phyloP scores from a whole-genome alignment of 2,797 vertebrate genomes.

The Protosalanx chinensis region DNA sequence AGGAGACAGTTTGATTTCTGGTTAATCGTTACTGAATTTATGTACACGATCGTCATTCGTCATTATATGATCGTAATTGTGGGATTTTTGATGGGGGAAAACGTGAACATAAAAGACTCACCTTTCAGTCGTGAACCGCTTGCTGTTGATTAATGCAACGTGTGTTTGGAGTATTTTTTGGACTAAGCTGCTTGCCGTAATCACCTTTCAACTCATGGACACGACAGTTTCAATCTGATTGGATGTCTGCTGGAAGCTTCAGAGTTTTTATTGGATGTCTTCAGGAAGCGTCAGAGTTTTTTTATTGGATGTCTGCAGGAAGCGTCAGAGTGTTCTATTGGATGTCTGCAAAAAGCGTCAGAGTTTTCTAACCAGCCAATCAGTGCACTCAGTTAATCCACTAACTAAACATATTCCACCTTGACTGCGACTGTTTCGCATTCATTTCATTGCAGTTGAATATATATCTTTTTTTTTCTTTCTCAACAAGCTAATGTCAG shows the following conservation, averaged over 20 bases:
- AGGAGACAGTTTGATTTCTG: neutral
- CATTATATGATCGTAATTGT: neutral
- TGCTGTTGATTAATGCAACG: slow-evolving; percentile 1
- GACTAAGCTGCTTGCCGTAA: slow-evolving; percentile 58
- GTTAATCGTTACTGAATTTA: neutral
- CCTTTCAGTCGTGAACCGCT: slow-evolving; percentile 13
- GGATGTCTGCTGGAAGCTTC: slow-evolving; percentile 47
- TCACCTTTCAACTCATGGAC: slow-evolving; percentile 57
- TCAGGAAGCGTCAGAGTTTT: slow-evolving; percentile 34
- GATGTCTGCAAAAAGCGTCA: slow-evolving; percentile 36
- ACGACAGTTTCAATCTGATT: slow-evolving; percentile 76
- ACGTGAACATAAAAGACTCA: neutral
- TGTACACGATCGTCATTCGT: too few species aligned
- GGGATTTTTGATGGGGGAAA: neutral
- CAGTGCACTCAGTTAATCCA: slow-evolving; percentile 22
- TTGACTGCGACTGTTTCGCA: too few species aligned
- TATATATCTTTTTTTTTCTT: neutral
- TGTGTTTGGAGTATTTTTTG: neutral
- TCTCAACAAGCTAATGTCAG: slow-evolving; percentile 55
- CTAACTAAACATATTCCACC: neutral
- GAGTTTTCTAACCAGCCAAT: neutral
- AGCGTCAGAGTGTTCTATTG: slow-evolving; percentile 35
- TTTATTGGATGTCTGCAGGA: neutral
- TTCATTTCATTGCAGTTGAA: neutral
- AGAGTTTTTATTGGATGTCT: slow-evolving; percentile 15